Evolutionary conservation across 2,113 vertebrate species (phyloP), one percentile per base, ranked within the genome.

Genomic region (Phalacrocorax brasilianus): DNA sequence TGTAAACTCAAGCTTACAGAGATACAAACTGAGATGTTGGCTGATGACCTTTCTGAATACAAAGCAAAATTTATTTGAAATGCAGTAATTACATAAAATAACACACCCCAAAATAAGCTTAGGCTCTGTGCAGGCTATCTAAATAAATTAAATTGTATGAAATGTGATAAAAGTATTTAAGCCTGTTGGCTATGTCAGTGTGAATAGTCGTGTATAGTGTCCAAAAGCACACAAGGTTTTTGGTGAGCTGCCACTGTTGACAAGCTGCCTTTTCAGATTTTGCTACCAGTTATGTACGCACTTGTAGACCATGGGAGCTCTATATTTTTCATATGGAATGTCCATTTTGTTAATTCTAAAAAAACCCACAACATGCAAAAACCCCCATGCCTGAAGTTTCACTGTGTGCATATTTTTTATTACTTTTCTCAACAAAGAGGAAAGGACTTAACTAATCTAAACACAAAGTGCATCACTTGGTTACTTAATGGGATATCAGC

Each of bases 341-440:
- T 28, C 22, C 2, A 22, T 59, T 85, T 67, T 50, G 11, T 35
- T 78, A 82, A 45, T 30, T 16, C 17, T 53, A 58, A 81, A 91
- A 90, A 58, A 7, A 6, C 9, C 13, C 45, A 47, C 3, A 63
- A 33, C 8, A 38, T 4, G 8, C 14, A 63, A 75, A 70, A 67
- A 14, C 0, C 0, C 1, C 9, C 4, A 40, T 11, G 38, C 12
- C 30, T 2, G 0, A 49, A 17, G 0, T 66, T 89, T 42, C 16
- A 59, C 3, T 0, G 2, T 18, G 14, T 38, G 40, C 6, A 13
- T 44, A 38, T 70, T 66, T 85, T 56, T 72, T 40, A 56, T 61
- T 56, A 47, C 8, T 76, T 79, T 73, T 72, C 49, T 88, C 32
- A 86, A 63, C 18, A 38, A 44, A 91, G 21, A 75, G 3, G 10